Evolutionary conservation across 2,797 vertebrate species (phyloP), one percentile per base, ranked within the genome.

Genomic region (Steatocranus sp.): DNA sequence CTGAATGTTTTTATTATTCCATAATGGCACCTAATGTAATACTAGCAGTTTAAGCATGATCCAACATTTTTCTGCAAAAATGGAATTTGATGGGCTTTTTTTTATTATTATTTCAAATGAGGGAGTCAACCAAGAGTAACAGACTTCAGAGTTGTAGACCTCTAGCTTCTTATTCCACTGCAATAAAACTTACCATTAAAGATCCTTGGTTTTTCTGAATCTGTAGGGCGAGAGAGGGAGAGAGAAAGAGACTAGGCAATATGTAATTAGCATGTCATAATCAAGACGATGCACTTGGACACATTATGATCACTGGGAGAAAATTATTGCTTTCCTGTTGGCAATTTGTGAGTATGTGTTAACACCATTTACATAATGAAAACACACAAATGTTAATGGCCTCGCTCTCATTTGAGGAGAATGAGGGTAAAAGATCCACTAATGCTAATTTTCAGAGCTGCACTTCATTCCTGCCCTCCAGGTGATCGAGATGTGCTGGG

Each of bases 311-410:
- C 98, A 98, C 98, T 97, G 95, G 97, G 97, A 97, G 97, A 98
- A 97, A 98, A 99, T 98, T 97, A 98, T 97, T 97, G 97, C 97
- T 97, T 99, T 97, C 98, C 98, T 99, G 97, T 97, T 99, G 98
- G 98, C 98, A 98, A 98, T 98, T 97, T 98, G 97, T 97, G 97
- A 97, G 97, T 97, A 97, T 97, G 97, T 97, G 97, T 97, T 99
- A 98, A 97, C 97, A 97, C 97, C 98, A 98, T 99, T 99, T 99
- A 98, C 98, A 99, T 99, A 99, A 99, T 99, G 98, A 99, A 99
- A 99, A 99, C 97, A 98, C 97, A 98, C 98, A 99, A 98, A 97
- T 97, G 98, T 98, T 99, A 99, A 99, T 98, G 98, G 97, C 95
- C 97, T 96, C 94, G 95, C 97, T 97, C 97, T 98, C 98, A 98